Evolutionary conservation across 2,113 vertebrate genomes (phyloP).

Genomic region (Pseudonaja textilis): DNA sequence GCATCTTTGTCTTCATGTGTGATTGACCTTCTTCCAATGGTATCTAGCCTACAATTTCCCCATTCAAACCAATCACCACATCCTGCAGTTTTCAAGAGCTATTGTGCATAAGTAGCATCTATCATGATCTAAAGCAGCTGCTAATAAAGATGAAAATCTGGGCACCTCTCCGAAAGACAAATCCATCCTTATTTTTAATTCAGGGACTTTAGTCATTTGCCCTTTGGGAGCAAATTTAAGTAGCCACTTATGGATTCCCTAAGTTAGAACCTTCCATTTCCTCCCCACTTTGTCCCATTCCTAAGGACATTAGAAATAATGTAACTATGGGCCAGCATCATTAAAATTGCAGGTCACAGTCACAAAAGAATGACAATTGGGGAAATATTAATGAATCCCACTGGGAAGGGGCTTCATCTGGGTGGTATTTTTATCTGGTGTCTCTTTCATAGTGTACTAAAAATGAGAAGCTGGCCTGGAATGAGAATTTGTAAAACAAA

Average conservation of each 20-base stretch:
- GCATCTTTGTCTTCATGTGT: not conserved
- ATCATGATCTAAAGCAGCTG: not conserved
- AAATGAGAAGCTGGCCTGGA: not conserved
- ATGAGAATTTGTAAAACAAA: not conserved
- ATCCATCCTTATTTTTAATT: not conserved
- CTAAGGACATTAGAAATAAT: not conserved
- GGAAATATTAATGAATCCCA: constrained; percentile 27
- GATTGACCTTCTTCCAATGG: not conserved
- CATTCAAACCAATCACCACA: not conserved
- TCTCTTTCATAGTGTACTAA: constrained; percentile 6
- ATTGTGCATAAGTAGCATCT: not conserved
- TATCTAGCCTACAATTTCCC: not conserved
- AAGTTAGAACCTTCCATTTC: not conserved
- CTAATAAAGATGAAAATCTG: not conserved
- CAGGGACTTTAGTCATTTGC: not conserved
- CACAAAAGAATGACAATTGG: constrained; percentile 20
- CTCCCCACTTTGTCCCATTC: not conserved
- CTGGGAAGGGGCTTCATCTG: constrained; percentile 11
- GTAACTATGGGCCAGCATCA: not conserved
- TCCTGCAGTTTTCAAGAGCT: not conserved
- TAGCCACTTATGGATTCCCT: not conserved
- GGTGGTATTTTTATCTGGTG: constrained; percentile 13
- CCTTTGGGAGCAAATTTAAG: not conserved
- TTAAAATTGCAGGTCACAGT: constrained; percentile 1
- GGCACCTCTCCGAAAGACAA: not conserved